Percentiles rank a stretch among this genome's conserved stretches.
Evolutionary conservation across 2,113 vertebrate species (phyloP).

Genomic region (Oxygymnocypris stewartii): DNA sequence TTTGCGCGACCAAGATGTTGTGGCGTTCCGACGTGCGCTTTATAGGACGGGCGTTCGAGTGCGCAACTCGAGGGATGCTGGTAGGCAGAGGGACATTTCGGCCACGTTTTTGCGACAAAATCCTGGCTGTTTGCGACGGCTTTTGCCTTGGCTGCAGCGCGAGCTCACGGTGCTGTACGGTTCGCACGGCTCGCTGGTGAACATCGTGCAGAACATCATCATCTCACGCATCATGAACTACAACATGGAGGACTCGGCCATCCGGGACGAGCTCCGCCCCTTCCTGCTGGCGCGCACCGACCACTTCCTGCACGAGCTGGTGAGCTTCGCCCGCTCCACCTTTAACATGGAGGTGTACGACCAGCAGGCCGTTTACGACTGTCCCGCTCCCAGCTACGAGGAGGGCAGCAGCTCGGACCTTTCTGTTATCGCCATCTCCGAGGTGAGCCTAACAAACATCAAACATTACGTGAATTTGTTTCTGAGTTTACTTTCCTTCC

Average conservation of each 20-base stretch:
- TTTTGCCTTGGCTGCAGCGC: constrained; percentile 91
- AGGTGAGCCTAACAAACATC: constrained; percentile 22
- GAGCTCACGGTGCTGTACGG: constrained; percentile 90
- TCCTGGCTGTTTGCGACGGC: constrained; percentile 88
- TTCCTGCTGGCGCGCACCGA: constrained; percentile 89
- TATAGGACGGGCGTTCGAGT: constrained; percentile 86
- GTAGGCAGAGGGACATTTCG: constrained; percentile 85
- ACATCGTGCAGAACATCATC: constrained; percentile 90
- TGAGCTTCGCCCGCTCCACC: constrained; percentile 87
- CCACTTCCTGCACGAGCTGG: constrained; percentile 93
- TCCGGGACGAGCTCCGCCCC: constrained; percentile 86
- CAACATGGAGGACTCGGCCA: constrained; percentile 85
- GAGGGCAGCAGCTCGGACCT: constrained; percentile 86
- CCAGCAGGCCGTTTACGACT: constrained; percentile 91
- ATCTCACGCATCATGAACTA: constrained; percentile 88
- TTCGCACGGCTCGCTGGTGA: constrained; percentile 86
- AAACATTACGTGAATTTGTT: background rate
- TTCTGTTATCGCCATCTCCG: constrained; percentile 92
- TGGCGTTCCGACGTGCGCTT: constrained; percentile 87
- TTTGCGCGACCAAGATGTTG: constrained; percentile 84
- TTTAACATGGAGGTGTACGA: constrained; percentile 93
- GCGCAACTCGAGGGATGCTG: constrained; percentile 81
- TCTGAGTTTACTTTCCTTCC: background rate
- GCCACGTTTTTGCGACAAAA: constrained; percentile 89
- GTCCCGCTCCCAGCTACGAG: constrained; percentile 82